phyloP scores from a whole-genome alignment of 2,113 vertebrate species.

The Anhinga rufa region DNA sequence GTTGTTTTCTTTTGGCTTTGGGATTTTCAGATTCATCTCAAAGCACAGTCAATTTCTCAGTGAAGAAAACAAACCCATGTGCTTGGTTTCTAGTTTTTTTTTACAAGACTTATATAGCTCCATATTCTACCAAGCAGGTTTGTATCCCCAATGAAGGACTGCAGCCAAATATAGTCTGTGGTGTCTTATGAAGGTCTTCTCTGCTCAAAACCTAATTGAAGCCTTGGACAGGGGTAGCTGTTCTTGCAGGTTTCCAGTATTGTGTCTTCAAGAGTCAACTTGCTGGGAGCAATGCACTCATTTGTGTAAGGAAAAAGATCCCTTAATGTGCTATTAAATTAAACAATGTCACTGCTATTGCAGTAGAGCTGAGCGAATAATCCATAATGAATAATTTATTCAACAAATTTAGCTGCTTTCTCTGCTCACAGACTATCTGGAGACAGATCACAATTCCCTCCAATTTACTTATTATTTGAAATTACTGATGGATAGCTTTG shows the following conservation, averaged over 20 bases:
- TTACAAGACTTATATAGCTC: background rate
- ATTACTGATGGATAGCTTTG: slow-evolving; percentile 69
- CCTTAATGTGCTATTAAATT: slow-evolving; percentile 71
- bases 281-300: slow-evolving; percentile 64
- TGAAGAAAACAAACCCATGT: background rate
- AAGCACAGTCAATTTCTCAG: background rate
- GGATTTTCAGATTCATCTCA: background rate
- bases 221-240: background rate
- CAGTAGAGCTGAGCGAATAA: slow-evolving; percentile 68
- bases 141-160: background rate
- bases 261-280: slow-evolving; percentile 55
- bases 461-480: slow-evolving; percentile 71
- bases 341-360: slow-evolving; percentile 69
- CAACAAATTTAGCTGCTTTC: slow-evolving; percentile 71
- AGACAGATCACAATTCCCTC: slow-evolving; percentile 69
- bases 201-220: background rate
- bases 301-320: slow-evolving; percentile 65
- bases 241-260: slow-evolving; percentile 24
- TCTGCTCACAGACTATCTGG: slow-evolving; percentile 69
- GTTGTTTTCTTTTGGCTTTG: background rate
- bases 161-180: background rate
- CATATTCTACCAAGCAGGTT: background rate
- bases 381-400: slow-evolving; percentile 71
- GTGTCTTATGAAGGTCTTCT: background rate
- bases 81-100: background rate